A percentile compares a stretch with the other conserved stretches of the same genome.
These are phyloP conservation scores for Vombatus ursinus DNA, from an alignment of 2,113 vertebrate genomes.

Conservation along the genomic window DNA sequence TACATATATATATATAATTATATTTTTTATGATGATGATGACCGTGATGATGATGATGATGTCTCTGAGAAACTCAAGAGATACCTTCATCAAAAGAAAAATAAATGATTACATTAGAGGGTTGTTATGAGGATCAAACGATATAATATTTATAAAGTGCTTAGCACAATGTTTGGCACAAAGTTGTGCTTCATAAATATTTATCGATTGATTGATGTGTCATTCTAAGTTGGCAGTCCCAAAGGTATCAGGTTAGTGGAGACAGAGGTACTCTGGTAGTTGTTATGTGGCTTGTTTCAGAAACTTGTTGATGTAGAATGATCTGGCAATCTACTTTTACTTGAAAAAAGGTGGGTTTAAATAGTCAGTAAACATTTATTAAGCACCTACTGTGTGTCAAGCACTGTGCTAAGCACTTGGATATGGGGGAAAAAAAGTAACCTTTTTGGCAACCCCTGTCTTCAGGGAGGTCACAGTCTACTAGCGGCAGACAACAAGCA, in stretches of 20 bases:
- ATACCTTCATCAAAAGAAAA: conserved; percentile 6
- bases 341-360: not conserved
- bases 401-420: not conserved
- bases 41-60: not conserved
- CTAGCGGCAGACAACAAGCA: not conserved
- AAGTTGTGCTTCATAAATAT: not conserved
- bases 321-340: not conserved
- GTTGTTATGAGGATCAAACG: not conserved
- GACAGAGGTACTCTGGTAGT: not conserved
- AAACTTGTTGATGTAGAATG: not conserved
- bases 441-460: not conserved
- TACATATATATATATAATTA: too few species aligned
- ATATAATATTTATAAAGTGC: not conserved
- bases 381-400: too few species aligned
- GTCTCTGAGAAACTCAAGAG: conserved; percentile 5
- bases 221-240: not conserved
- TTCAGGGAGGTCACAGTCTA: not conserved
- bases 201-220: not conserved
- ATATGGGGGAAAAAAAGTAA: not conserved
- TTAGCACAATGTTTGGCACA: not conserved
- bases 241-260: not conserved
- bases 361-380: too few species aligned
- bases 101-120: not conserved
- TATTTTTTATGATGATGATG: not conserved
- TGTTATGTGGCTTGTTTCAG: not conserved